Conservation (phyloP, 1,140 invertebrate species). For the Harpegnathos saltator region DNA sequence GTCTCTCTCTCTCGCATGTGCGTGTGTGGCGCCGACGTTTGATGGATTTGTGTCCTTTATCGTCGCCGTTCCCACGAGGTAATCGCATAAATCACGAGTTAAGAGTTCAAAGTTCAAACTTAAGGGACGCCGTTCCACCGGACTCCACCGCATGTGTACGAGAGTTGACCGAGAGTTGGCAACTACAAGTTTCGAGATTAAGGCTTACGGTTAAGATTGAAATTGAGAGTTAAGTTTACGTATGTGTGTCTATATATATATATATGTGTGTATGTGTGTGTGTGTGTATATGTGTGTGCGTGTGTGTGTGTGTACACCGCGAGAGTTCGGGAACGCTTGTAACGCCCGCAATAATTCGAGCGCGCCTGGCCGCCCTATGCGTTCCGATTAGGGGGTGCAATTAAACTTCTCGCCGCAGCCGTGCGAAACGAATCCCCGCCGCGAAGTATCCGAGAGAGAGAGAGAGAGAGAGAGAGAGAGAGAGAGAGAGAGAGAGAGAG, state of each 20-base stretch:
- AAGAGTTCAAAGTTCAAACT: constrained; percentile 24
- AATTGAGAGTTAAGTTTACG: constrained; percentile 43
- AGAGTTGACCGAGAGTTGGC: constrained; percentile 38
- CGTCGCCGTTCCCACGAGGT: constrained; percentile 1
- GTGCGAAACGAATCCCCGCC: background rate
- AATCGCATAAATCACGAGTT: constrained; percentile 40
- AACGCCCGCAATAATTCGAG: constrained; percentile 16
- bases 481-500: too few species aligned
- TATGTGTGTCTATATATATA: background rate
- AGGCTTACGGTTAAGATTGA: constrained; percentile 48
- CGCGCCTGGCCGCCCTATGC: background rate
- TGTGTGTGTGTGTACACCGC: background rate
- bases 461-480: too few species aligned
- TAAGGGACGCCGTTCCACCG: background rate
- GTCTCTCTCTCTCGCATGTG: too few species aligned
- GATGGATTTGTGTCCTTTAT: constrained; percentile 22
- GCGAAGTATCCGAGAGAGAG: too few species aligned
- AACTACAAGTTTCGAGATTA: constrained; percentile 42
- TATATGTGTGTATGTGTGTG: too few species aligned
- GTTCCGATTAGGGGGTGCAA: background rate
- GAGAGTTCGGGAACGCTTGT: background rate
- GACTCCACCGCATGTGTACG: too few species aligned
- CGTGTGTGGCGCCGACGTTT: background rate
- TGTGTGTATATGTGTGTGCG: too few species aligned
- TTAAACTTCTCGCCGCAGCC: background rate